phyloP scores from a whole-genome alignment of 2,888 invertebrate species.

The Dysmachus trigonus region DNA sequence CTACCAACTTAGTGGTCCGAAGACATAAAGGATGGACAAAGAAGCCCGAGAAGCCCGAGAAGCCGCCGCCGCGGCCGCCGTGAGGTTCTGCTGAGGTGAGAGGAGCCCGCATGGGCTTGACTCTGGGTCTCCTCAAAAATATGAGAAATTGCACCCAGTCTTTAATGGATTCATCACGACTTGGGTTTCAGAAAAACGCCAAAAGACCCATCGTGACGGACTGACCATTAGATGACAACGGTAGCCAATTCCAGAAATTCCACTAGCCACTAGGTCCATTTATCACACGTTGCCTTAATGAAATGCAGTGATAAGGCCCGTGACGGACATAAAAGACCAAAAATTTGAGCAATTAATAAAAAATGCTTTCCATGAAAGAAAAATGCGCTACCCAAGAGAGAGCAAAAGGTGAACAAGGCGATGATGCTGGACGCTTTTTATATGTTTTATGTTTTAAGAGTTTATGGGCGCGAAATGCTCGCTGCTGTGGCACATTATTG shows the following conservation, averaged over 20 bases:
- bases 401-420: conserved; percentile 12
- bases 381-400: conserved; percentile 20
- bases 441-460: background rate
- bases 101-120: background rate
- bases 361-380: conserved; percentile 11
- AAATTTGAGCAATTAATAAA: conserved; percentile 47
- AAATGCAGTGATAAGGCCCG: conserved; percentile 45
- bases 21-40: conserved; percentile 2
- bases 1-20: conserved; percentile 11
- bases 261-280: conserved; percentile 41
- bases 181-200: conserved; percentile 50
- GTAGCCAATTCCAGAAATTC: conserved; percentile 48
- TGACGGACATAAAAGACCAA: conserved; percentile 46
- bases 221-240: conserved; percentile 45
- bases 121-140: conserved; percentile 20
- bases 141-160: conserved; percentile 39
- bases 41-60: background rate
- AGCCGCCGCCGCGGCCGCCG: too few relatives aligned
- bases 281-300: conserved; percentile 44
- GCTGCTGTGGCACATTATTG: background rate
- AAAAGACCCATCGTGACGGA: conserved; percentile 51
- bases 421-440: background rate
- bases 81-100: background rate
- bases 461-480: background rate
- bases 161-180: conserved; percentile 44